These are phyloP conservation scores for Eira barbara DNA, from an alignment of 2,113 vertebrate genomes.

Conservation along the genomic window DNA sequence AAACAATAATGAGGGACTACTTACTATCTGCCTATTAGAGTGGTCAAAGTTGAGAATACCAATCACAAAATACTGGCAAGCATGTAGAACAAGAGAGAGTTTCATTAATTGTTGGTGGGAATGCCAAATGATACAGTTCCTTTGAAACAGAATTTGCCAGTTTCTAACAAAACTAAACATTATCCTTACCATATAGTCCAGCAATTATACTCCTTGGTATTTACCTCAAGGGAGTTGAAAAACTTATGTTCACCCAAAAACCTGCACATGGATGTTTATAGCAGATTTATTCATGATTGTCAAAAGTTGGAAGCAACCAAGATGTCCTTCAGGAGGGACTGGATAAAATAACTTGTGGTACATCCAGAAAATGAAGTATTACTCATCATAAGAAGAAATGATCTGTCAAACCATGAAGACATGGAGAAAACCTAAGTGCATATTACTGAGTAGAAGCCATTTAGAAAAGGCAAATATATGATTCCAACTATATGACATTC, in stretches of 20 bases:
- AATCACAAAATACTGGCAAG: not conserved
- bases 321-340: not conserved
- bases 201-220: not conserved
- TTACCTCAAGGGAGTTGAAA: not conserved
- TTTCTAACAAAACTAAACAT: not conserved
- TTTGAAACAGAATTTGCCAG: not conserved
- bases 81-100: not conserved
- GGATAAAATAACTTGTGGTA: not conserved
- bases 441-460: not conserved
- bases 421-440: not conserved
- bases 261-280: not conserved
- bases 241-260: not conserved
- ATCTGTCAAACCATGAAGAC: not conserved
- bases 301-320: not conserved
- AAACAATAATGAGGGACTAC: not conserved
- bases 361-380: not conserved
- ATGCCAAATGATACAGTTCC: not conserved
- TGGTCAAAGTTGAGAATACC: not conserved
- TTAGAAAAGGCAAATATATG: not conserved
- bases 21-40: not conserved
- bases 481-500: not conserved
- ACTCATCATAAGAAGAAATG: not conserved
- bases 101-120: not conserved
- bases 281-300: not conserved
- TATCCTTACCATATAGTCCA: not conserved